These are phyloP conservation scores for Epizoanthus stellaris DNA, from an alignment of 92 coral and sea anemone genomes.

Conservation along the genomic window DNA sequence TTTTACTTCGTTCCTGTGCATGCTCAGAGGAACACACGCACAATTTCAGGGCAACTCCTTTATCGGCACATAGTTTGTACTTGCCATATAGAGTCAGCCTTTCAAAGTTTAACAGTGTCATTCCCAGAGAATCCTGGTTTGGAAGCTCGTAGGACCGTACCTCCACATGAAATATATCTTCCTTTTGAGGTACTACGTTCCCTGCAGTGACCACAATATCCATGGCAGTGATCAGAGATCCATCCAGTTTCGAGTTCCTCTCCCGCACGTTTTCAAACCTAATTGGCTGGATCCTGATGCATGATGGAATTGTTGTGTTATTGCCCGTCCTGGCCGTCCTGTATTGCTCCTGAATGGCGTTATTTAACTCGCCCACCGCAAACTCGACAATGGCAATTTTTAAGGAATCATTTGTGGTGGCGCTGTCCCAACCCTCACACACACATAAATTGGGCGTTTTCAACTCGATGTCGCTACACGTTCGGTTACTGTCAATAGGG, in stretches of 20 bases:
- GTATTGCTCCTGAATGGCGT: constrained; percentile 60
- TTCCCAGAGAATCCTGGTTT: constrained; percentile 54
- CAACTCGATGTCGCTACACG: constrained; percentile 78
- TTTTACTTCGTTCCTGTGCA: background rate
- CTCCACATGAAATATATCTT: constrained; percentile 73
- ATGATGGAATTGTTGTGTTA: constrained; percentile 47
- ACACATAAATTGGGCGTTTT: constrained; percentile 82
- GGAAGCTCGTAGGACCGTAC: constrained; percentile 61
- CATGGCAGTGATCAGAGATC: constrained; percentile 52
- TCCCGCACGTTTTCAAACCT: constrained; percentile 79
- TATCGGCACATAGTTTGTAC: constrained; percentile 79
- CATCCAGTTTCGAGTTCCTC: constrained; percentile 65
- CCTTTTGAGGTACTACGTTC: constrained; percentile 47
- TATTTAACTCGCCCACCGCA: constrained; percentile 87
- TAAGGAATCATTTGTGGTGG: constrained; percentile 71
- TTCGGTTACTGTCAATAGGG: constrained; percentile 61
- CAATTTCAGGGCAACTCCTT: constrained; percentile 66
- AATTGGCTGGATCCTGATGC: constrained; percentile 72
- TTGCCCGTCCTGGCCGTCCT: background rate
- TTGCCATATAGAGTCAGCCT: constrained; percentile 75
- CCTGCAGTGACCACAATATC: constrained; percentile 65
- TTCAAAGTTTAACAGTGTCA: constrained; percentile 77
- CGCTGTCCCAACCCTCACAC: constrained; percentile 92
- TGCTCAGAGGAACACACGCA: constrained; percentile 74
- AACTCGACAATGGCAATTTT: constrained; percentile 85